Percentiles rank a stretch among this genome's conserved stretches.
phyloP scores from a whole-genome alignment of 23 tunicate species.

The Styela clava region DNA sequence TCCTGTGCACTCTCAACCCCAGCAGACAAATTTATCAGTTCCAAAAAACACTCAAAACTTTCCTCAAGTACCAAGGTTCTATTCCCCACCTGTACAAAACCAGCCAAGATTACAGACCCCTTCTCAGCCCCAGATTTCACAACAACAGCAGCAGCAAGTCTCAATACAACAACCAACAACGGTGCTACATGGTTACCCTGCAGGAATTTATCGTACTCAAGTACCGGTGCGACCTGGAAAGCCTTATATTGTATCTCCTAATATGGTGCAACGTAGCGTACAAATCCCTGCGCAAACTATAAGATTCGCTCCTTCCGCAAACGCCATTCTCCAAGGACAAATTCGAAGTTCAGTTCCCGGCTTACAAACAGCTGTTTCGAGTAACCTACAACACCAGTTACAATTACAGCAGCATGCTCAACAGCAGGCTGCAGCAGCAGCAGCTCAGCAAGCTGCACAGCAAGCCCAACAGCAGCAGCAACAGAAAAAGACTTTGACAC shows the following conservation, averaged over 20 bases:
- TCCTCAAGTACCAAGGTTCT: background rate
- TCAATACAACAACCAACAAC: background rate
- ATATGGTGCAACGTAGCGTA: background rate
- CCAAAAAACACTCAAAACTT: background rate
- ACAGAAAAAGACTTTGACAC: conserved; percentile 18
- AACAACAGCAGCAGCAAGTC: background rate
- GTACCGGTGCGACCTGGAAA: background rate
- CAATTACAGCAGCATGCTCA: conserved; percentile 18
- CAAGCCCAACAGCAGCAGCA: conserved; percentile 22
- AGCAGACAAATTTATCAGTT: background rate
- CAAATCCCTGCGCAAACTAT: conserved; percentile 5
- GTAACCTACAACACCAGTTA: background rate
- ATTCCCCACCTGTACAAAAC: background rate
- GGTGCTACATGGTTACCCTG: background rate
- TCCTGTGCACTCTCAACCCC: background rate
- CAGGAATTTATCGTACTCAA: background rate
- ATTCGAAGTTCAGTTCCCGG: background rate
- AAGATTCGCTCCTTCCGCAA: background rate
- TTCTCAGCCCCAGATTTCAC: background rate
- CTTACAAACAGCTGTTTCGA: background rate
- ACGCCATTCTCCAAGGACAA: background rate
- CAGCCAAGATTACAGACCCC: background rate
- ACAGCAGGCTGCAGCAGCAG: conserved; percentile 15
- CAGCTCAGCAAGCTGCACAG: conserved; percentile 26
- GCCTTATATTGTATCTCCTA: background rate